These are phyloP conservation scores for Hemicrepidius hirtus DNA, from an alignment of 2,888 invertebrate species.

Conservation along the genomic window DNA sequence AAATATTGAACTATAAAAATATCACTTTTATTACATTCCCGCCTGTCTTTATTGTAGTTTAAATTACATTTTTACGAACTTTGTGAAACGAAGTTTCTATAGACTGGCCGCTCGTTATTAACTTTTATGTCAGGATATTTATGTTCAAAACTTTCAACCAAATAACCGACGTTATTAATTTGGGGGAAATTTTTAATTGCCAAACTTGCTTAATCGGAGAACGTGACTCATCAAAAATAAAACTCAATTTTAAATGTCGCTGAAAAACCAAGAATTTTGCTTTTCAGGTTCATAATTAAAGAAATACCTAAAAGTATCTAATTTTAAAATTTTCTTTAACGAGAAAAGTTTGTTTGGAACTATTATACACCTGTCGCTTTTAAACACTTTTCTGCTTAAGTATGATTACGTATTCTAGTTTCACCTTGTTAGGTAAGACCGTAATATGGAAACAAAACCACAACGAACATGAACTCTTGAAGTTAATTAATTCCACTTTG, in stretches of 20 bases:
- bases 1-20: slow-evolving; percentile 8
- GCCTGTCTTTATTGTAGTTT: slow-evolving; percentile 17
- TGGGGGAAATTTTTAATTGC: slow-evolving; percentile 18
- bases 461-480: slow-evolving; percentile 2
- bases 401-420: background rate
- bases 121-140: slow-evolving; percentile 21
- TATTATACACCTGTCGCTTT: no score
- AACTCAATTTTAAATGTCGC: no score
- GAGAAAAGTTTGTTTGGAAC: no score
- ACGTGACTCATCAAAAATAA: background rate
- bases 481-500: background rate
- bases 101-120: slow-evolving; percentile 2
- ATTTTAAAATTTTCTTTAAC: no score
- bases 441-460: slow-evolving; percentile 11
- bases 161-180: slow-evolving; percentile 15
- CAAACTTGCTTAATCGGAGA: background rate
- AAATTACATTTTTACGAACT: slow-evolving; percentile 14
- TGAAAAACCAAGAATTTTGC: background rate
- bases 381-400: background rate
- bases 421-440: slow-evolving; percentile 10
- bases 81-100: background rate
- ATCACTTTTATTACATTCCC: slow-evolving; percentile 20
- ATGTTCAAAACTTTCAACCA: slow-evolving; percentile 12
- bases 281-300: background rate
- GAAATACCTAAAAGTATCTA: no score